Base-by-base conservation (phyloP, 1,140 invertebrate species). In the Lutraria rhynchaena region DNA sequence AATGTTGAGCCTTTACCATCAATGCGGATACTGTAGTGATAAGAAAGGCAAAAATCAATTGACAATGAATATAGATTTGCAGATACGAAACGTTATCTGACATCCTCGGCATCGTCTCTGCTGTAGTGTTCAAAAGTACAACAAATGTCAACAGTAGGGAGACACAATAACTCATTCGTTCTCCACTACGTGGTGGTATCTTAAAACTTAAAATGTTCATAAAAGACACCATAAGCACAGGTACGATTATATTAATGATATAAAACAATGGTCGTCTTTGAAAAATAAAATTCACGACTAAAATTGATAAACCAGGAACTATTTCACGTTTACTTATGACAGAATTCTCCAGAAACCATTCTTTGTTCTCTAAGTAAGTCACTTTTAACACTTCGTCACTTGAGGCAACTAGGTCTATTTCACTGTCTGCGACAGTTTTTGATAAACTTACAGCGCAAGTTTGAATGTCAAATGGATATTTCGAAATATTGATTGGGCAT, bases 401-500 rank as follows among this genome's bases (percentile, higher is more conserved):
- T 7, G 15, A 7, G 5, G 15, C 37, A 41, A 41, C 15, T 41
- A 41, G 5, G 37, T 41, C 37, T 15, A 41, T 41, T 41, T 41
- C 37, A 19, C n/a, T n/a, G 19, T 27, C n/a, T n/a, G 7, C 27
- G 5, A n/a, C 4, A 27, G 53, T 9, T n/a, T 55, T 4, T 5
- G n/a, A n/a, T 22, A 55, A 22, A 7, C 1, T 24, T 11, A 73
- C 11, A 1, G 5, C 22, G n/a, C 70, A 73, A 3, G 3, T 35
- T 31, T 73, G 70, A 35, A n/a, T 58, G 17, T 73, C 70, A 35
- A 73, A 73, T 15, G 70, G 70, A 58, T 73, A 73, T 41, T 49
- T 73, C 1, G 31, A 22, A 33, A 57, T 58, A n/a, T 73, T 35
- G 11, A 73, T 49, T 7, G 27, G 2, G 27, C 70, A 73, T 5